phyloP scores from a whole-genome alignment of 2,888 invertebrate genomes.

The Oasisia sp. region DNA sequence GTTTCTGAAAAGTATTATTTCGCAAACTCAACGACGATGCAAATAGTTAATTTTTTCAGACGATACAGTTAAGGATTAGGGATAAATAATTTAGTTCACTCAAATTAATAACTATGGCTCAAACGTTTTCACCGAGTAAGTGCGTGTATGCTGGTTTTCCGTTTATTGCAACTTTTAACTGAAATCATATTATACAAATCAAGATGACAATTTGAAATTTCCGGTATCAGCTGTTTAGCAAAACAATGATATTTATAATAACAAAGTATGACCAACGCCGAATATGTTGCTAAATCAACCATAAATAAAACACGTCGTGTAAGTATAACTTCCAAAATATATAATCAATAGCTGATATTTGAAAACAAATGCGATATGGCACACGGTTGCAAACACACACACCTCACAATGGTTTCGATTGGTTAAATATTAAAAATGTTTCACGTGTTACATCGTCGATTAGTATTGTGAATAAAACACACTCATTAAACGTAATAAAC shows the following conservation, averaged over 20 bases:
- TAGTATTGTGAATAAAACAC: neutral
- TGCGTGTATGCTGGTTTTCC: neutral
- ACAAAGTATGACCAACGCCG: neutral
- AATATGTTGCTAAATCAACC: neutral
- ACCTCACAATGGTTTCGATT: neutral
- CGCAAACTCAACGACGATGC: neutral
- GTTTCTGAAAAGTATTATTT: neutral
- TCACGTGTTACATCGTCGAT: neutral
- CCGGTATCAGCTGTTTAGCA: too few species aligned
- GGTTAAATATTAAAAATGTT: neutral
- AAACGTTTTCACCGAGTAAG: neutral
- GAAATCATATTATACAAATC: neutral
- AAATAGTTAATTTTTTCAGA: neutral
- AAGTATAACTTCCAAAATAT: neutral
- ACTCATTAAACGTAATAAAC: constrained; percentile 1
- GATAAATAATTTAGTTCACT: neutral
- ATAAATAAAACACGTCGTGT: neutral
- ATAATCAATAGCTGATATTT: neutral
- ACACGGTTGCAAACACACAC: neutral
- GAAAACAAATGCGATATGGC: neutral
- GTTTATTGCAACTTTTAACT: neutral
- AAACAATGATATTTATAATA: neutral
- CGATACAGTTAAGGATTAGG: neutral
- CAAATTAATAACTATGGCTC: neutral
- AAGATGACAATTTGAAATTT: neutral